phyloP scores from a whole-genome alignment of 2,888 invertebrate species.

The Eustalomyia histrio region DNA sequence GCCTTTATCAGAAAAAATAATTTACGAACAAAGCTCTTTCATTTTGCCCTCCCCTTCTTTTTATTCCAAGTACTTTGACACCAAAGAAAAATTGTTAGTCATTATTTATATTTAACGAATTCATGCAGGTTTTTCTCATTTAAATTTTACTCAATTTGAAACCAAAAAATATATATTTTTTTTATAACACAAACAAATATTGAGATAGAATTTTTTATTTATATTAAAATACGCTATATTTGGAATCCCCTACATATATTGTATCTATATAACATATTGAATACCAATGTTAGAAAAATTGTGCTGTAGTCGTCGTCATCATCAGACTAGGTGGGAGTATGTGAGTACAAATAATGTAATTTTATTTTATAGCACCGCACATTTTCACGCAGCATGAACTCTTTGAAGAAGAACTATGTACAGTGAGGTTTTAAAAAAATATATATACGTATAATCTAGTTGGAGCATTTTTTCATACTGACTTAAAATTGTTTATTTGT shows the following conservation, averaged over 20 bases:
- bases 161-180: not conserved
- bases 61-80: constrained; percentile 54
- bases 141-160: constrained; percentile 48
- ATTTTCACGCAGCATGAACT: constrained; percentile 56
- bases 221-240: constrained; percentile 31
- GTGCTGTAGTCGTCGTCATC: constrained; percentile 38
- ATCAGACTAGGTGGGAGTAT: constrained; percentile 53
- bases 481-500: constrained; percentile 75
- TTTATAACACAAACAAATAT: not conserved
- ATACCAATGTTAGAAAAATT: constrained; percentile 19
- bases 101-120: constrained; percentile 69
- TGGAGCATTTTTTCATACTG: constrained; percentile 7
- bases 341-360: constrained; percentile 1
- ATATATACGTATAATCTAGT: not conserved
- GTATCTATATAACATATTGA: not conserved
- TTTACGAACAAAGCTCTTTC: not conserved
- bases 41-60: not conserved
- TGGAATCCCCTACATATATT: not conserved
- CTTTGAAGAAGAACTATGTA: constrained; percentile 37
- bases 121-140: constrained; percentile 56
- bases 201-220: constrained; percentile 37
- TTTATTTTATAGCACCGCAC: constrained; percentile 44
- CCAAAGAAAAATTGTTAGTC: constrained; percentile 74
- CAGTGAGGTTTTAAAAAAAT: constrained; percentile 9
- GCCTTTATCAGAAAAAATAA: constrained; percentile 38